Percentiles rank a stretch among this genome's conserved stretches.
Conservation (phyloP, 2,888 invertebrate genomes). For the Ectropis crepuscularia region DNA sequence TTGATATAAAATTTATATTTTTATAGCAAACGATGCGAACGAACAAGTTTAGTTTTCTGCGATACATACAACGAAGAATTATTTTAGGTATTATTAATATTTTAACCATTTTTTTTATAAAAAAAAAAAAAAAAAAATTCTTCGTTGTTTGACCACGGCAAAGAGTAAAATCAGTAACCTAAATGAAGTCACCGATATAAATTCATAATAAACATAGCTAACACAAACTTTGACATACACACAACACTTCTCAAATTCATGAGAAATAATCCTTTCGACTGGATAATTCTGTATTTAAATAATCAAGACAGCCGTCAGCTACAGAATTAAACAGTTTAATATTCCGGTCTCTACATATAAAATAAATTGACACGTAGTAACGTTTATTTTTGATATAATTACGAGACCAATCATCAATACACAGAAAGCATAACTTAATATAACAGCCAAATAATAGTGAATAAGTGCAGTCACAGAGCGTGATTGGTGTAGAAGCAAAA, state of each 20-base stretch:
- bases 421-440: conserved; percentile 49
- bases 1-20: conserved; percentile 24
- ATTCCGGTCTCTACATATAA: conserved; percentile 8
- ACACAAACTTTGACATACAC: conserved; percentile 35
- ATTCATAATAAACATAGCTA: conserved; percentile 34
- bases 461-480: conserved; percentile 50
- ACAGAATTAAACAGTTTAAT: conserved; percentile 16
- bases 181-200: conserved; percentile 45
- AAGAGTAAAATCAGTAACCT: conserved; percentile 41
- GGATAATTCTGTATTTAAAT: conserved; percentile 4
- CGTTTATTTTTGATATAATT: conserved; percentile 25
- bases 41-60: conserved; percentile 24
- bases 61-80: conserved; percentile 27
- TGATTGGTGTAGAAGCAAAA: conserved; percentile 39
- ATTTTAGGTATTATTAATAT: not conserved
- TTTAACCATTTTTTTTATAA: no score
- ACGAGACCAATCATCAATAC: conserved; percentile 32
- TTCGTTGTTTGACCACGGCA: conserved; percentile 32
- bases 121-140: no score
- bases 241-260: conserved; percentile 22
- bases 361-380: conserved; percentile 25
- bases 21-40: conserved; percentile 20
- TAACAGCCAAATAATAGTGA: conserved; percentile 73
- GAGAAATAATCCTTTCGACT: conserved; percentile 5
- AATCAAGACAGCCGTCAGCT: not conserved